Evolutionary conservation across 2,797 vertebrate genomes (phyloP), one percentile per base, ranked within the genome.

Genomic region (Mormyrops boulengeri): DNA sequence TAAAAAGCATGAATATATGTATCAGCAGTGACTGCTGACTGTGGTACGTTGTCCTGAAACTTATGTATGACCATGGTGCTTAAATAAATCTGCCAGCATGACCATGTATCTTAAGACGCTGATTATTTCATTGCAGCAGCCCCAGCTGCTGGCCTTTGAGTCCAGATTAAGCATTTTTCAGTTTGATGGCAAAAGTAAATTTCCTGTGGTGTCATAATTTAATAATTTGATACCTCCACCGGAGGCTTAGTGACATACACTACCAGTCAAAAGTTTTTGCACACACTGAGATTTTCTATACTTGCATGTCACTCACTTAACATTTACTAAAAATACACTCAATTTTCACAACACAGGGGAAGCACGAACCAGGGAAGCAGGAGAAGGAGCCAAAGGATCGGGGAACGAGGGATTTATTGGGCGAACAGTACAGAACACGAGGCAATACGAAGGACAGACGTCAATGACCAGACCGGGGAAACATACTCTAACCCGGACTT

Each of bases 141-240:
- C 3, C 3, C 41, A 85, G 47, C 80, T 22, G 80, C 50, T 85
- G 47, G 41, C 80, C 50, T 47, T 85, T 85, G 17, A 85, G n/a
- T 47, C 41, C 80, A 85, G 80, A n/a, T 85, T 85, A 85, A 50
- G 47, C 26, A 85, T 80, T 80, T 80, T 44, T 69, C 62, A 69
- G 26, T 69, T 80, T 44, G 73, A 19, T 19, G 73, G 73, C 38
- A 44, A 38, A 80, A 80, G 12, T 44, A 80, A 38, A 80, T 80
- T 38, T 80, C 12, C 30, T 77, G 30, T 41, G 69, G 69, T 77
- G 69, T 77, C 69, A 14, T 17, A 77, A 77, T 38, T 41, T 77
- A 7, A 77, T 77, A 34, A 77, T 77, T 34, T 17, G 30, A 41
- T 38, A 38, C 4, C 34, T 77, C 12, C 14, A 34, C 34, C 8